Evolutionary conservation across 2,113 vertebrate genomes (phyloP).

Genomic region (Rana temporaria): DNA sequence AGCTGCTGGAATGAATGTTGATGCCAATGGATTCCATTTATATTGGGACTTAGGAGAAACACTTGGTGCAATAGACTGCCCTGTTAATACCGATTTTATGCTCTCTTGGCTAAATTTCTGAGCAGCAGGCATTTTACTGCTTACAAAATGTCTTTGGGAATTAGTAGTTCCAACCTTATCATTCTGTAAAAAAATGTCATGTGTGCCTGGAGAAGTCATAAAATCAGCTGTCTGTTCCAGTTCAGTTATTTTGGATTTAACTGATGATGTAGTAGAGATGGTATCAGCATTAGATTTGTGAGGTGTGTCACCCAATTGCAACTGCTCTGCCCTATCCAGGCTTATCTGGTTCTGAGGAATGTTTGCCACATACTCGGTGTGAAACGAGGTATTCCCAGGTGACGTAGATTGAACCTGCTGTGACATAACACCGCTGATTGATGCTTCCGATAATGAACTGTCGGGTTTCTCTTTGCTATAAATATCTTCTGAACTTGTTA

Average conservation of each 20-base stretch:
- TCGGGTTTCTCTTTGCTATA: conserved; percentile 38
- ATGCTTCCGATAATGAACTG: neutral
- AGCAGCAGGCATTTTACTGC: conserved; percentile 52
- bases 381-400: conserved; percentile 52
- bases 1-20: conserved; percentile 74
- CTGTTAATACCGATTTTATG: conserved; percentile 31
- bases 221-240: conserved; percentile 32
- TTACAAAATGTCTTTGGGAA: conserved; percentile 40
- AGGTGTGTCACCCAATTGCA: neutral
- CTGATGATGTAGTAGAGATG: conserved; percentile 23
- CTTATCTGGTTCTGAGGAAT: conserved; percentile 42
- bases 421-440: conserved; percentile 58
- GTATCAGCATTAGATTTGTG: neutral
- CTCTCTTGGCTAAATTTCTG: neutral
- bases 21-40: conserved; percentile 82
- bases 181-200: conserved; percentile 50
- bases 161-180: conserved; percentile 51
- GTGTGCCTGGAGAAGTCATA: conserved; percentile 55
- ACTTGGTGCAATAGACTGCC: conserved; percentile 47
- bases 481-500: conserved; percentile 61
- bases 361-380: conserved; percentile 58
- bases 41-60: neutral
- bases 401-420: conserved; percentile 67
- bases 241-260: conserved; percentile 47
- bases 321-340: neutral